A percentile compares a stretch with the other conserved stretches of the same genome.
Conservation (phyloP, 2,888 invertebrate species). For the Chesias legatella region DNA sequence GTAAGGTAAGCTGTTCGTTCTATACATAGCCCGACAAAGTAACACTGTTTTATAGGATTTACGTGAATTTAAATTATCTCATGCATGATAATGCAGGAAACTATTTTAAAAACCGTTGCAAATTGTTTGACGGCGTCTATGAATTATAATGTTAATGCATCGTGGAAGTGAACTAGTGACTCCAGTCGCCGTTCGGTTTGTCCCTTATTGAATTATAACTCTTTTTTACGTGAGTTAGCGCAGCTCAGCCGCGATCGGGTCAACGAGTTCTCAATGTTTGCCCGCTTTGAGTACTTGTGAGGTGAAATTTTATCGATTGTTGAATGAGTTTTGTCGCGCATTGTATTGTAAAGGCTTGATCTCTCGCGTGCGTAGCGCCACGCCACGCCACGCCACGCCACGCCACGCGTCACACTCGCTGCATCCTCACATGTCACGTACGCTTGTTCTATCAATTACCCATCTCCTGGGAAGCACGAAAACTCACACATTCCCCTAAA, state of each 20-base stretch:
- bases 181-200: conserved; percentile 54
- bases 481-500: conserved; percentile 19
- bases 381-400: no score
- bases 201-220: conserved; percentile 70
- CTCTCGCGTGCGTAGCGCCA: conserved; percentile 41
- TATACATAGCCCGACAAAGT: conserved; percentile 18
- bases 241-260: conserved; percentile 47
- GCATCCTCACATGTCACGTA: neutral
- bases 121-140: conserved; percentile 23
- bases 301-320: conserved; percentile 63
- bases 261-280: conserved; percentile 62
- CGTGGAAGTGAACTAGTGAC: conserved; percentile 49
- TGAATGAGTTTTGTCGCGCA: conserved; percentile 56
- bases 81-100: conserved; percentile 11
- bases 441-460: conserved; percentile 18
- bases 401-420: neutral
- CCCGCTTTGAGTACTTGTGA: conserved; percentile 60
- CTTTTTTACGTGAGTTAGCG: conserved; percentile 56
- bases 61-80: conserved; percentile 19
- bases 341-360: conserved; percentile 34
- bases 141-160: conserved; percentile 22
- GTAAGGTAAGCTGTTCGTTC: conserved; percentile 39
- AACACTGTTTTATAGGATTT: conserved; percentile 24
- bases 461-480: conserved; percentile 19
- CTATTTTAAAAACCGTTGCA: conserved; percentile 18